Conservation (phyloP, 2,797 vertebrate species). For the Neopelma chrysocephalum region DNA sequence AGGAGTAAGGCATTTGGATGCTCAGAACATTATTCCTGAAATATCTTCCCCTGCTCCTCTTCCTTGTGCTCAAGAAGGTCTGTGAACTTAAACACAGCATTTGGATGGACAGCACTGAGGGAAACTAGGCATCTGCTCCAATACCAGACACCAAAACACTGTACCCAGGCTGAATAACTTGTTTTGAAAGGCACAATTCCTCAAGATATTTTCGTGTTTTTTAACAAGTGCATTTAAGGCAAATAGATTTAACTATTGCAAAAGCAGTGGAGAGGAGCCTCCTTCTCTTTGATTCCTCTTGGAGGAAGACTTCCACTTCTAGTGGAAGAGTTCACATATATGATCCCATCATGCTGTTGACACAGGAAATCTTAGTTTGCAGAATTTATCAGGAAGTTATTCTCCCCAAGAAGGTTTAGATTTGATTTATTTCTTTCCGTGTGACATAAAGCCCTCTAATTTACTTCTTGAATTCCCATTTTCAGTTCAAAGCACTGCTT, state of each 20-base stretch:
- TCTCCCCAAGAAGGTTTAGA: background rate
- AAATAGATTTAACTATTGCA: background rate
- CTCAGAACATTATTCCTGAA: background rate
- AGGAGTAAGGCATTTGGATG: background rate
- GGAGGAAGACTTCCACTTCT: background rate
- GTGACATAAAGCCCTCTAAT: background rate
- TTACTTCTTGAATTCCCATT: background rate
- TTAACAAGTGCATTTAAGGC: slow-evolving; percentile 25
- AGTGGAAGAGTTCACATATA: background rate
- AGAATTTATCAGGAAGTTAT: background rate
- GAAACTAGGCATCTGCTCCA: slow-evolving; percentile 15
- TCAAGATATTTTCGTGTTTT: background rate
- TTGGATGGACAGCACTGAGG: background rate
- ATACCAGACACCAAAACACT: slow-evolving; percentile 17
- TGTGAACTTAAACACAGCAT: background rate
- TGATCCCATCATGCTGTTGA: background rate
- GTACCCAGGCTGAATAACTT: slow-evolving; percentile 7
- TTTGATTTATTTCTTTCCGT: background rate
- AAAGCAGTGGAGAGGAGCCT: background rate
- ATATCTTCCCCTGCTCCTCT: background rate
- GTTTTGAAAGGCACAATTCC: slow-evolving; percentile 36
- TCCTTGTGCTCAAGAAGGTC: background rate
- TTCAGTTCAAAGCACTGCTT: background rate
- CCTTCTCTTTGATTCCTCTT: background rate
- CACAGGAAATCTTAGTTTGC: background rate